Evolutionary conservation across 2,113 vertebrate species (phyloP), one percentile per base, ranked within the genome.

Genomic region (Microcebus griseorufus): DNA sequence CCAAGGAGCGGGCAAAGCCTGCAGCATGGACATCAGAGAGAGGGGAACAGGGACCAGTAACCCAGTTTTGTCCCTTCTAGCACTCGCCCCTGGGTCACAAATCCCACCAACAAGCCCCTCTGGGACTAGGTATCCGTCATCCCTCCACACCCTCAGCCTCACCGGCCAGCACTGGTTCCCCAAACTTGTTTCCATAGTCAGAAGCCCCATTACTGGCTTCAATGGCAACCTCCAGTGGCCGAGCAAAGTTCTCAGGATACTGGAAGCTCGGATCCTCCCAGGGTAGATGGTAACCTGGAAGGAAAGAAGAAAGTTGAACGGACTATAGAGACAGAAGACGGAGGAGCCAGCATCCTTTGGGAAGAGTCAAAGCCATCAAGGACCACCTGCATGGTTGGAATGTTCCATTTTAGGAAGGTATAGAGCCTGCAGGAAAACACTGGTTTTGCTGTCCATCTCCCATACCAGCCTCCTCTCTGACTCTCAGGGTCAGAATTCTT

Each of bases 151-250:
- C 14, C 76, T 0, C 16, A 72, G 53, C 0, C 98, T 98, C 70
- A 99, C 99, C 99, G 64, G 99, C 98, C 67, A 99, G 97, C 17
- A 99, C 99, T 2, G 99, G 99, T 55, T 99, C 99, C 58, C 99
- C 99, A 97, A 99, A 99, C 96, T 99, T 99, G 98, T 99, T 99
- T 89, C 99, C 99, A 0, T 99, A 99, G 97, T 99, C 99, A 0
- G 99, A 99, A 13, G 99, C 99, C 2, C 99, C 99, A 3, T 99
- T 97, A n/a, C 99, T 99, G 97, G 99, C 99, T 79, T 99, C 99
- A 6, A 99, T 98, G 45, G 99, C 99, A 69, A 99, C 98, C 92
- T 99, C 99, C 95, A 99, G 98, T 0, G 99, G 99, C 2, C 93
- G 93, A 32, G 99, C 99, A 39, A 99, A 99, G 97, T 99, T 99